Conservation (phyloP, 2,797 vertebrate species). For the Rhodeus uyekii region DNA sequence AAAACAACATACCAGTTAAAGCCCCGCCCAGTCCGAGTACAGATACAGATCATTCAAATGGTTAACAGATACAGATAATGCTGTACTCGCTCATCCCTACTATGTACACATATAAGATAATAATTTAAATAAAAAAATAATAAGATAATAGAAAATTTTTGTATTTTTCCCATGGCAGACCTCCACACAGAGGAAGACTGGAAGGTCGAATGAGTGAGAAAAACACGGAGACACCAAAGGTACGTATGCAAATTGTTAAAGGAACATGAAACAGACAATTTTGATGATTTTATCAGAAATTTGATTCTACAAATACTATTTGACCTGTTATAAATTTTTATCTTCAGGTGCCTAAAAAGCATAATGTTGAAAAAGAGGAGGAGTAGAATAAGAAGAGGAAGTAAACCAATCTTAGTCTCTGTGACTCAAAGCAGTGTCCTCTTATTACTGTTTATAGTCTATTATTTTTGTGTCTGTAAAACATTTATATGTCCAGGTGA, state of each 20-base stretch:
- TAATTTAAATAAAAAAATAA: no score
- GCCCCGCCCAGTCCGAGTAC: no score
- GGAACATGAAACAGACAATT: background rate
- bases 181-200: slow-evolving; percentile 65
- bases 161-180: slow-evolving; percentile 56
- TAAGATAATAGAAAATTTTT: no score
- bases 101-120: no score
- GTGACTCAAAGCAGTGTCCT: slow-evolving; percentile 50
- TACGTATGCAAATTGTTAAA: slow-evolving; percentile 47
- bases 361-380: slow-evolving; percentile 77
- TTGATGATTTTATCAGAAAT: background rate
- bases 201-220: slow-evolving; percentile 68
- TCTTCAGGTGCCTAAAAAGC: slow-evolving; percentile 75
- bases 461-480: slow-evolving; percentile 28
- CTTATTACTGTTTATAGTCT: slow-evolving; percentile 68
- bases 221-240: slow-evolving; percentile 70
- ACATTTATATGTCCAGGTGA: background rate
- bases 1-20: no score
- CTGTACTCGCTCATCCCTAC: no score
- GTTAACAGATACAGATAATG: no score
- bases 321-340: slow-evolving; percentile 18
- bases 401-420: slow-evolving; percentile 54
- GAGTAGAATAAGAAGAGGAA: slow-evolving; percentile 60
- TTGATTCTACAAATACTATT: background rate
- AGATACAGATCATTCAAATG: no score